Evolutionary conservation across 2,888 invertebrate genomes (phyloP), one percentile per base, ranked within the genome.

Genomic region (Troilus luridus): DNA sequence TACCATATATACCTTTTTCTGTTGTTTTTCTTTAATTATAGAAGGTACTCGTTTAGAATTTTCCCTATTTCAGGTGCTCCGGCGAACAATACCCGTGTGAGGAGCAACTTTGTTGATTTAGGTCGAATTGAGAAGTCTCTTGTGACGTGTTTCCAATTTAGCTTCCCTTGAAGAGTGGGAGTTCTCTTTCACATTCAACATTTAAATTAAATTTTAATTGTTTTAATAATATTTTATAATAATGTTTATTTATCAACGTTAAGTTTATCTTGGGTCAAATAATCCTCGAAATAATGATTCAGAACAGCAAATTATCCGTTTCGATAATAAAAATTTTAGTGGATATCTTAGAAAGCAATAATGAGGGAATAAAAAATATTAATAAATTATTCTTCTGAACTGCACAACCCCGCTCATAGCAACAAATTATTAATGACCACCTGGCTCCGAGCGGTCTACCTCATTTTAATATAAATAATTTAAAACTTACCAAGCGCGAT

Each of bases 61-160:
- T 72, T 24, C 72, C 6, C 24, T 27, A 11, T 72, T 24, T 8
- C 72, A 72, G 72, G 72, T 72, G 72, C n/a, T 19, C 27, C 14
- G 9, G 14, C 5, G 72, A 72, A 72, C 24, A 24, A 24, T 14
- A 14, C 12, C 10, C 6, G 72, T 12, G 14, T 11, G 24, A 14
- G 72, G 14, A 27, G 14, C 24, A 72, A 72, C 24, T 72, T 72
- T 72, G 72, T 72, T 72, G 72, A 27, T 72, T 72, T 72, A 72
- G 72, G 72, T 72, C 72, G 24, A 72, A 72, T 5, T 24, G 64
- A n/a, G 64, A 64, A 3, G 10, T 24, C 72, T 27, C 19, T 72
- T 27, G 72, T 72, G 72, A 6, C 27, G 24, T 12, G 72, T 27
- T 27, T 72, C 72, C 72, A 27, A 72, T 72, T 67, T 67, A 67